Percentiles rank a stretch among this genome's conserved stretches.
Evolutionary conservation across 2,888 invertebrate species (phyloP).

Genomic region (Omphaloscelis lunosa): DNA sequence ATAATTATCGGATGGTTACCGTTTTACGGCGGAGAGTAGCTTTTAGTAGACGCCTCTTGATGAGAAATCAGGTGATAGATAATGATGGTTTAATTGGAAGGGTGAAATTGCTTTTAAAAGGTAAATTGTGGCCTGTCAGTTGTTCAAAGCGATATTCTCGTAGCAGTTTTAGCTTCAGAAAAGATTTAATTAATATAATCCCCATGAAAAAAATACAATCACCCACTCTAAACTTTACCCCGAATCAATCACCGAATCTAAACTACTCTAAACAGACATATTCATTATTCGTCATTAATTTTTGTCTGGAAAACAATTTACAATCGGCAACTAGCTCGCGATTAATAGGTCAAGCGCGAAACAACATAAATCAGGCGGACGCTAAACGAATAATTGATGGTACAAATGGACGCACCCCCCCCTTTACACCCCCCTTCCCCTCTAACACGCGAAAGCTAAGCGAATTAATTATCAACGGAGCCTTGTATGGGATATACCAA

Average conservation of each 20-base stretch:
- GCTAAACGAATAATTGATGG: constrained; percentile 86
- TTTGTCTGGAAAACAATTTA: constrained; percentile 71
- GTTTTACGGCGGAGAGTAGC: constrained; percentile 71
- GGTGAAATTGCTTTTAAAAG: constrained; percentile 20
- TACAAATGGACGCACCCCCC: constrained; percentile 77
- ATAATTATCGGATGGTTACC: constrained; percentile 84
- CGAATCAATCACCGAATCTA: constrained; percentile 22
- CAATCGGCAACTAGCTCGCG: constrained; percentile 66
- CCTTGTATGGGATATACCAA: constrained; percentile 48
- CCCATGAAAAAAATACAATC: background rate
- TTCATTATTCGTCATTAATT: constrained; percentile 69
- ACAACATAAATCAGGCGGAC: constrained; percentile 78
- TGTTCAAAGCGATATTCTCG: background rate
- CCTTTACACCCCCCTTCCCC: constrained; percentile 23
- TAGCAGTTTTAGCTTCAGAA: background rate
- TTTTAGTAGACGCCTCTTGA: constrained; percentile 56
- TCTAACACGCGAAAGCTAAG: constrained; percentile 69
- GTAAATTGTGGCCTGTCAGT: background rate
- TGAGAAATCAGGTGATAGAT: constrained; percentile 58
- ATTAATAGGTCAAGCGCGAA: constrained; percentile 78
- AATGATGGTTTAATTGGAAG: constrained; percentile 44
- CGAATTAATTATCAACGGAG: constrained; percentile 77
- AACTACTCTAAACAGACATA: constrained; percentile 33
- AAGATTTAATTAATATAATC: background rate
- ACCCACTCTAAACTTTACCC: background rate